These are phyloP conservation scores for Thunnus maccoyii DNA, from an alignment of 2,113 vertebrate species.

Conservation along the genomic window DNA sequence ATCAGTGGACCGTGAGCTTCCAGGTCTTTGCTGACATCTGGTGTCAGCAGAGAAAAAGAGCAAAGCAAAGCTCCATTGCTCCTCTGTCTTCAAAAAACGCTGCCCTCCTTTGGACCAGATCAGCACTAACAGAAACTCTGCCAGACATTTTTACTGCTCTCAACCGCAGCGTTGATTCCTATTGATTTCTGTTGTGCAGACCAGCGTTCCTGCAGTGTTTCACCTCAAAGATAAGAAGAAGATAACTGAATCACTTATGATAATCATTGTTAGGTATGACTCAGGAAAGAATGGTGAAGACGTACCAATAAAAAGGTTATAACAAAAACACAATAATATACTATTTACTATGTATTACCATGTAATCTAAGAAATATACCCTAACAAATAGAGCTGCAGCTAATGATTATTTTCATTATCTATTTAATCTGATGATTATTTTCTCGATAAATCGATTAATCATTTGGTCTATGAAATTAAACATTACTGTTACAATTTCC, in stretches of 20 bases:
- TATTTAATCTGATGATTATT: no score
- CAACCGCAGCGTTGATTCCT: not conserved
- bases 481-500: no score
- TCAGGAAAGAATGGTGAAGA: not conserved
- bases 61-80: constrained; percentile 25
- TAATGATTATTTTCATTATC: no score
- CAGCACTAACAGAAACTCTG: constrained; percentile 27
- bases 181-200: constrained; percentile 3
- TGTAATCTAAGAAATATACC: no score
- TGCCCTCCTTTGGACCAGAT: constrained; percentile 47
- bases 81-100: not conserved
- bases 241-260: no score
- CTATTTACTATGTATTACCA: no score
- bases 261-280: no score
- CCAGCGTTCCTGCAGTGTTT: not conserved
- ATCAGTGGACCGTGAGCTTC: constrained; percentile 14
- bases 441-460: no score
- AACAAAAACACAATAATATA: no score
- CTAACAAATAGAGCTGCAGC: no score
- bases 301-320: no score
- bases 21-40: constrained; percentile 73
- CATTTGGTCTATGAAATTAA: no score
- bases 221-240: not conserved
- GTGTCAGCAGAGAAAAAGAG: constrained; percentile 45
- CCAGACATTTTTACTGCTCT: constrained; percentile 29